Conservation (phyloP, 2,113 vertebrate genomes). For the Telmatochromis sp. region DNA sequence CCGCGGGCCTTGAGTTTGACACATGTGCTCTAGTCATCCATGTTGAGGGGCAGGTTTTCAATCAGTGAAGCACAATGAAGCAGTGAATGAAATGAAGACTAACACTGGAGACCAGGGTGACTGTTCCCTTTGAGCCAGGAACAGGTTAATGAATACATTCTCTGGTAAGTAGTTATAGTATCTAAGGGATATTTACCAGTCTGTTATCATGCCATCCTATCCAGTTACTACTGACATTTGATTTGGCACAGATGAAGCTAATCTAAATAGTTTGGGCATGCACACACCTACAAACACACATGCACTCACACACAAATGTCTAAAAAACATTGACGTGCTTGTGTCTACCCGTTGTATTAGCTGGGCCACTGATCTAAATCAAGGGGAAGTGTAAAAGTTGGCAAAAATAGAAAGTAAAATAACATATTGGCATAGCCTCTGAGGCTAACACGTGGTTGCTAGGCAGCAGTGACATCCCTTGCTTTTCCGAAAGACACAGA, state of each 20-base stretch:
- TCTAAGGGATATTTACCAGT: background rate
- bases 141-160: background rate
- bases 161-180: background rate
- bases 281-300: background rate
- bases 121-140: background rate
- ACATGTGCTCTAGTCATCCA: background rate
- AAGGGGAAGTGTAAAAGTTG: constrained; percentile 8
- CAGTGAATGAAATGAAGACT: background rate
- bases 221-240: background rate
- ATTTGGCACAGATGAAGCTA: background rate
- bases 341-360: background rate
- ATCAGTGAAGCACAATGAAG: background rate
- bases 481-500: background rate
- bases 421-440: background rate
- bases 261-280: background rate
- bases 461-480: constrained; percentile 41
- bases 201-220: background rate
- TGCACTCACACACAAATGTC: background rate
- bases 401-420: background rate
- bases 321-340: background rate
- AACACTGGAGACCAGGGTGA: background rate
- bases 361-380: background rate
- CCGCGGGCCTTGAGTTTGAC: background rate
- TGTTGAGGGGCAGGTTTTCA: background rate
- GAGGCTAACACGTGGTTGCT: constrained; percentile 33